Conservation (phyloP, 2,888 invertebrate genomes). For the Eilema griseolum region DNA sequence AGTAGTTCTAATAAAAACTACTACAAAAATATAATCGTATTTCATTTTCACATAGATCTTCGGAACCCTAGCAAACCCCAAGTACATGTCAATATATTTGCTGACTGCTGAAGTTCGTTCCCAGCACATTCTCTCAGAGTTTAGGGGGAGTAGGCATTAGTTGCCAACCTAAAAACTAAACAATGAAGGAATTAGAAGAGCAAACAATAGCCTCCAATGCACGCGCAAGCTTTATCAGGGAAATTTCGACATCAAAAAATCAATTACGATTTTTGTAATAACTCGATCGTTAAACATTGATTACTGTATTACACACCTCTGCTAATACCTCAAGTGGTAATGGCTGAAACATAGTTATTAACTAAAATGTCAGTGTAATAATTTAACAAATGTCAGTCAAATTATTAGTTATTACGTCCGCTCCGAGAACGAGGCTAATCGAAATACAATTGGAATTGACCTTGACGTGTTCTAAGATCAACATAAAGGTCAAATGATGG, state of each 20-base stretch:
- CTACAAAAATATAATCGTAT: no score
- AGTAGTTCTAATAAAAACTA: no score
- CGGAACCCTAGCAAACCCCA: no score
- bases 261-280: background rate
- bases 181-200: no score
- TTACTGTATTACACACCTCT: conserved; percentile 2
- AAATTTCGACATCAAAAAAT: background rate
- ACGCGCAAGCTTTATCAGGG: background rate
- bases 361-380: conserved; percentile 42
- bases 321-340: conserved; percentile 19
- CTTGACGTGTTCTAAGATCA: conserved; percentile 36
- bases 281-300: background rate
- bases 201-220: no score
- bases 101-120: no score
- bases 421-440: conserved; percentile 37
- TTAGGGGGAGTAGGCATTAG: no score
- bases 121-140: no score
- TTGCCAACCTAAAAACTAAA: no score
- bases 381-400: conserved; percentile 23
- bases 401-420: conserved; percentile 35
- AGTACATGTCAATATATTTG: no score
- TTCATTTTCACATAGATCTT: no score
- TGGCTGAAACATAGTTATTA: conserved; percentile 32
- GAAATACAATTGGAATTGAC: conserved; percentile 33
- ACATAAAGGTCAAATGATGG: conserved; percentile 25